phyloP scores from a whole-genome alignment of 1,140 invertebrate species.

The Magallana angulata region DNA sequence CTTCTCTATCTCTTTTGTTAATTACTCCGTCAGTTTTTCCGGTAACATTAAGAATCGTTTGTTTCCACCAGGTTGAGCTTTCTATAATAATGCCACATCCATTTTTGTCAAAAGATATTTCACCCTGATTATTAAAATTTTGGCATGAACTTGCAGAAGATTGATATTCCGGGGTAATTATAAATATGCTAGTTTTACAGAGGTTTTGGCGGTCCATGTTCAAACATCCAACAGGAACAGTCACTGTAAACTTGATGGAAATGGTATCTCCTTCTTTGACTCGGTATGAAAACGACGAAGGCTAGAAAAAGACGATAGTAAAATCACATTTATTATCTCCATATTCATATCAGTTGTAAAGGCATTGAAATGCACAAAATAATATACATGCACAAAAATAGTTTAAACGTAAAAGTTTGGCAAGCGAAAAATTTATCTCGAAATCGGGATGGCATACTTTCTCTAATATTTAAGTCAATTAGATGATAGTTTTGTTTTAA shows the following conservation, averaged over 20 bases:
- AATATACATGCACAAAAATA: too few relatives aligned
- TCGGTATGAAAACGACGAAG: neutral
- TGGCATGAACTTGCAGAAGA: neutral
- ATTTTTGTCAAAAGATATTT: neutral
- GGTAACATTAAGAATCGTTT: neutral
- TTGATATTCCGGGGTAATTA: neutral
- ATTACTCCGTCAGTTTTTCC: neutral
- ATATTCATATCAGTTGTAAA: neutral
- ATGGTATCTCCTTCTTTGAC: conserved; percentile 7
- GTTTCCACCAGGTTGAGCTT: neutral
- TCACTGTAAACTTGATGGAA: neutral
- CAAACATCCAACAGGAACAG: neutral
- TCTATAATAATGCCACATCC: neutral
- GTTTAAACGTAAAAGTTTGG: too few relatives aligned
- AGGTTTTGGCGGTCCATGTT: neutral
- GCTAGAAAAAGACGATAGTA: neutral
- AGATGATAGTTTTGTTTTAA: too few relatives aligned
- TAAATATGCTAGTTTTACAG: neutral
- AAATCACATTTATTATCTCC: too few relatives aligned
- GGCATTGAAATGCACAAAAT: neutral
- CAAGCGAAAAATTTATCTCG: too few relatives aligned
- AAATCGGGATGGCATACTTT: too few relatives aligned
- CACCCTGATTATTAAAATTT: neutral
- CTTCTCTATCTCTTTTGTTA: neutral
- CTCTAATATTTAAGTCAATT: too few relatives aligned